Conservation (phyloP, 2,113 vertebrate genomes). For the Oncorhynchus gorbuscha region DNA sequence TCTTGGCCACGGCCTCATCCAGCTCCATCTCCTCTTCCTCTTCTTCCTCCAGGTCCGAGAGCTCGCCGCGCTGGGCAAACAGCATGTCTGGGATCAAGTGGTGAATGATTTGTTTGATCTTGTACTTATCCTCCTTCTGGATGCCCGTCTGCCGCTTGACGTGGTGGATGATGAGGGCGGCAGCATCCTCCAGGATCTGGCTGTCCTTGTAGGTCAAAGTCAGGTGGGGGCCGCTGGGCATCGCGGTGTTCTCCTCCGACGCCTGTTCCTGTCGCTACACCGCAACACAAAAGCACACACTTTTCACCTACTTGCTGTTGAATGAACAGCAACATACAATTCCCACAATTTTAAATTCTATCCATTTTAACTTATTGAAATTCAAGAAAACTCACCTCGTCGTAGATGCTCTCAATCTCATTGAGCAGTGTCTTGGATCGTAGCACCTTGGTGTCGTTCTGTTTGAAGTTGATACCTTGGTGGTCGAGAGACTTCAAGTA, state of each 20-base stretch:
- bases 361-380: too few species aligned
- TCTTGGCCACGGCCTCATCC: constrained; percentile 81
- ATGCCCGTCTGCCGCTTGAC: constrained; percentile 95
- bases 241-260: constrained; percentile 84
- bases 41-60: constrained; percentile 92
- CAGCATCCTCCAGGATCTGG: constrained; percentile 93
- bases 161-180: constrained; percentile 96
- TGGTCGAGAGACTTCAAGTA: constrained; percentile 98
- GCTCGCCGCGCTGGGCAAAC: constrained; percentile 89
- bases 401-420: constrained; percentile 96
- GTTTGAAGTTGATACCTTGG: constrained; percentile 98
- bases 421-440: constrained; percentile 95
- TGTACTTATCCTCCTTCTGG: constrained; percentile 98
- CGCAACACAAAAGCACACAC: constrained; percentile 19
- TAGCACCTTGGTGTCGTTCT: constrained; percentile 96
- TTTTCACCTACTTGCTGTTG: neutral
- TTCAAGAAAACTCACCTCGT: constrained; percentile 81
- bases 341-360: neutral
- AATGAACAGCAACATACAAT: neutral
- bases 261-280: constrained; percentile 89
- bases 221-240: constrained; percentile 85
- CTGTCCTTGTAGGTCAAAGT: constrained; percentile 91
- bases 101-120: constrained; percentile 98
- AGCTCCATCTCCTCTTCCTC: constrained; percentile 82
- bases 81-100: constrained; percentile 97